Base-by-base conservation (phyloP, 2,113 vertebrate species). In the Eulemur macaco region DNA sequence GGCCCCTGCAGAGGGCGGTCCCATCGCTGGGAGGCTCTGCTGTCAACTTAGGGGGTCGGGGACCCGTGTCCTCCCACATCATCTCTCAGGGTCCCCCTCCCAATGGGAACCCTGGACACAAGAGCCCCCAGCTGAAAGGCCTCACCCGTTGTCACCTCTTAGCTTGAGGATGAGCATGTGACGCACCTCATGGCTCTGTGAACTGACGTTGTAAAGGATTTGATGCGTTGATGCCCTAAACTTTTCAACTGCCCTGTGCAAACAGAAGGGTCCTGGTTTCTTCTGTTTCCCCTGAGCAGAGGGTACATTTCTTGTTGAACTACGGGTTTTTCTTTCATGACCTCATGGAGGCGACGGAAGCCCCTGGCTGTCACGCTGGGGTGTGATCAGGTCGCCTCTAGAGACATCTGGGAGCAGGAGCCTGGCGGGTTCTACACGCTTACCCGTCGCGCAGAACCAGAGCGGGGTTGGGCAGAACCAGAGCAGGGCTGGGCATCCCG, bases 301-400 rank as follows among this genome's bases (percentile, higher is more conserved):
- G 7, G 66, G 29, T 58, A 9, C 4, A 0, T 2, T 47, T n/a
- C 66, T 80, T 74, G 80, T 29, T 29, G 1, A 85, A 6, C 11
- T 11, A 39, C 13, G 12, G 11, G 10, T 10, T 80, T 66, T 64
- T 74, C 45, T 56, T 37, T 17, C 0, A 0, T 15, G 34, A 18
- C 17, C 39, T n/a, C 1, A 0, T 1, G 4, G 66, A 21, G 86
- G 52, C 1, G 47, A 47, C 1, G 0, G 58, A 21, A 6, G 60
- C 58, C 1, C 4, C 8, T 1, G 0, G 11, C n/a, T 27, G 21
- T 10, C 8, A 25, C 2, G 3, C 31, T 6, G 63, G 14, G 1
- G 2, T 20, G 68, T 25, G 9, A 11, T 13, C 42, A 1, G 27
- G 56, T 15, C 0, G 10, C 50, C 10, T 10, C 34, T 17, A 1